These are phyloP conservation scores for Zapornia atra DNA, from an alignment of 2,113 vertebrate genomes.

Conservation along the genomic window DNA sequence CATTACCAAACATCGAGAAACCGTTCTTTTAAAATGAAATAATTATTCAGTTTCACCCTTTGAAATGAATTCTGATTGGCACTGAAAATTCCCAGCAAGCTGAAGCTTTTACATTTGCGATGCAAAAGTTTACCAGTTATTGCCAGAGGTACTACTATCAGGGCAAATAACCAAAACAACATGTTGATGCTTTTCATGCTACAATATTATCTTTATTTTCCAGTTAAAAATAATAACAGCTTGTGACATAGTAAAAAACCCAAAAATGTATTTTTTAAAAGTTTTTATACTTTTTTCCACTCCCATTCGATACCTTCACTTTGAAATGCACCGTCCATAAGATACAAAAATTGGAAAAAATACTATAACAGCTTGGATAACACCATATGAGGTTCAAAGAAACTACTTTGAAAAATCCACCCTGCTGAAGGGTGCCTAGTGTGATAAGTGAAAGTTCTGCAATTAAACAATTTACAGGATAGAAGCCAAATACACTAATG, in stretches of 20 bases:
- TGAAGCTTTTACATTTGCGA: not conserved
- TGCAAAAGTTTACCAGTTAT: not conserved
- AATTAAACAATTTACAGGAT: not conserved
- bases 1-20: not conserved
- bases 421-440: not conserved
- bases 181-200: not conserved
- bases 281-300: not conserved
- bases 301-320: not conserved
- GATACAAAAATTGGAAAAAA: not conserved
- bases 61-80: not conserved
- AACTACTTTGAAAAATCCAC: not conserved
- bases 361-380: not conserved
- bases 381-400: not conserved
- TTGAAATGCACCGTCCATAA: not conserved
- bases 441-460: not conserved
- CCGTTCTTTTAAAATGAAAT: not conserved
- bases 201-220: constrained; percentile 33
- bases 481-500: not conserved
- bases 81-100: not conserved
- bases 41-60: not conserved
- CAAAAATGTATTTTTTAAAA: not conserved
- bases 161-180: not conserved
- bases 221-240: constrained; percentile 15
- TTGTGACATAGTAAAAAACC: not conserved
- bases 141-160: not conserved